phyloP scores from a whole-genome alignment of 2,888 invertebrate species.

The Epinotia demarniana region DNA sequence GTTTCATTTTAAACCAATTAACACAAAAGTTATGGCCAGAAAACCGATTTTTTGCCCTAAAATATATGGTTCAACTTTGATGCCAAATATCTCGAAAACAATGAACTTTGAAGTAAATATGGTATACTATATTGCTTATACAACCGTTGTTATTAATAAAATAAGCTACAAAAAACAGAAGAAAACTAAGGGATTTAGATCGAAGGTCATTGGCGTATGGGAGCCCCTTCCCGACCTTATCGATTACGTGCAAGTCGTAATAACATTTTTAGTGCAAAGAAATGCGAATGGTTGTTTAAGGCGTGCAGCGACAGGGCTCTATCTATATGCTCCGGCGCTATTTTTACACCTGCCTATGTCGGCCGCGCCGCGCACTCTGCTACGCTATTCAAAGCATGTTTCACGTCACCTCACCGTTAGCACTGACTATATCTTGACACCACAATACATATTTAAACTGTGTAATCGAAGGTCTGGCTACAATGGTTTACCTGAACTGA shows the following conservation, averaged over 20 bases:
- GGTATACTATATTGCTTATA: too few species aligned
- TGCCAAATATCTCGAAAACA: too few species aligned
- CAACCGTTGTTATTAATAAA: too few species aligned
- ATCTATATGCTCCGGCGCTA: slow-evolving; percentile 22
- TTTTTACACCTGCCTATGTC: slow-evolving; percentile 41
- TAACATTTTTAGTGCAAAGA: not conserved
- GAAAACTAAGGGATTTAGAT: too few species aligned
- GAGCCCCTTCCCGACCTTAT: not conserved
- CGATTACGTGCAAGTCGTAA: not conserved
- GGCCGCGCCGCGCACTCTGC: slow-evolving; percentile 3
- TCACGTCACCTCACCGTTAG: not conserved
- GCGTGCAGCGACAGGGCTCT: not conserved
- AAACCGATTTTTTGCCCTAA: too few species aligned
- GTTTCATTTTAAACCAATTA: too few species aligned
- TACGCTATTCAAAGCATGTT: not conserved
- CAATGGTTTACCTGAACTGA: not conserved
- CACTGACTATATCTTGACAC: not conserved
- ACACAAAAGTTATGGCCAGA: too few species aligned
- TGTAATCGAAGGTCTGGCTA: not conserved
- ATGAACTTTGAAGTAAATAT: too few species aligned
- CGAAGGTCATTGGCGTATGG: too few species aligned
- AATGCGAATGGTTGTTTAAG: slow-evolving; percentile 5
- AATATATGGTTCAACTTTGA: too few species aligned
- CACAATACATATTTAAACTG: not conserved
- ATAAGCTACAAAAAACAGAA: too few species aligned